Percentiles rank a stretch among this genome's conserved stretches.
These are phyloP conservation scores for Neopipo cinnamomea DNA, from an alignment of 2,113 vertebrate species.

Conservation along the genomic window DNA sequence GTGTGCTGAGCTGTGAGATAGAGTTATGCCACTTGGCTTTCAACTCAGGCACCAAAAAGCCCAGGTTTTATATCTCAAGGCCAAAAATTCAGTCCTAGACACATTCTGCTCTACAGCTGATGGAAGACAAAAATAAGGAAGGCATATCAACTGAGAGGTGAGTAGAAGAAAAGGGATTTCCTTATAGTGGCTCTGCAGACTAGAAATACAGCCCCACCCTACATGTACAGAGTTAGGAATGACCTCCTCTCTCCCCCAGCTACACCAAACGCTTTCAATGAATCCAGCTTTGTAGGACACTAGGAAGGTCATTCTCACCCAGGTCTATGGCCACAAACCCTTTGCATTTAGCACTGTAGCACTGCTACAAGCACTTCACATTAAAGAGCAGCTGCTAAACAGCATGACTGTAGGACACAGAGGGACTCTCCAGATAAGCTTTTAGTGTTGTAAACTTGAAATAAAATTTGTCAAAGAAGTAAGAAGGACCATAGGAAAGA, in stretches of 20 bases:
- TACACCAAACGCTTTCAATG: not conserved
- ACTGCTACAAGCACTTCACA: not conserved
- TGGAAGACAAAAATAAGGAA: not conserved
- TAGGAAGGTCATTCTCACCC: not conserved
- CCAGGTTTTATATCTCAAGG: not conserved
- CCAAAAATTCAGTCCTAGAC: not conserved
- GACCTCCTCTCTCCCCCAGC: rapidly evolving
- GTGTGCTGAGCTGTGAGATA: not conserved
- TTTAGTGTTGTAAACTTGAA: not conserved
- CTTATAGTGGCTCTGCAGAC: not conserved
- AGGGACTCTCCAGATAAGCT: not conserved
- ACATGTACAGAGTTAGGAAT: not conserved
- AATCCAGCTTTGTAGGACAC: not conserved
- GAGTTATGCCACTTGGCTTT: not conserved
- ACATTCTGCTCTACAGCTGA: not conserved
- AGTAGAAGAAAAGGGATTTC: not conserved
- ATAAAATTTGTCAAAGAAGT: not conserved
- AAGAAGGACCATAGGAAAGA: not conserved
- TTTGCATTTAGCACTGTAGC: not conserved
- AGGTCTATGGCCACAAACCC: not conserved
- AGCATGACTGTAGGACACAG: not conserved
- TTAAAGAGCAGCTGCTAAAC: not conserved
- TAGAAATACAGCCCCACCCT: not conserved
- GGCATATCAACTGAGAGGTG: not conserved
- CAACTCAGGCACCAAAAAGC: not conserved